These are phyloP conservation scores for Oscheius sp. DNA, from an alignment of 1,140 invertebrate species.

Conservation along the genomic window DNA sequence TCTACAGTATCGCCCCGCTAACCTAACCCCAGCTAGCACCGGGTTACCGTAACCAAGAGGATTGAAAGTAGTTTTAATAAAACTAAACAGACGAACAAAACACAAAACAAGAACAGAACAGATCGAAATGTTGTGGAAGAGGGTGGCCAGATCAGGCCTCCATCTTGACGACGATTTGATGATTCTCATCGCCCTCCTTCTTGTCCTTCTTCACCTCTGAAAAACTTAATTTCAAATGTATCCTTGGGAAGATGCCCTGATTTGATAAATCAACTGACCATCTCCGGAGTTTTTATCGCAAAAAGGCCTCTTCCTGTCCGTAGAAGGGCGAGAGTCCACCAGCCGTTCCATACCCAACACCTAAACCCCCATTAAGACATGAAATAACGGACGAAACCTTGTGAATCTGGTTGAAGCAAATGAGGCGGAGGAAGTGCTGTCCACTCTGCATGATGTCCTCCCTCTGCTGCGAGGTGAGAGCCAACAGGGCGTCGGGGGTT, in stretches of 20 bases:
- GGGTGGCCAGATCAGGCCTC: too few species aligned
- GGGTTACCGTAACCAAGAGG: slow-evolving; percentile 5
- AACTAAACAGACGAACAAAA: too few species aligned
- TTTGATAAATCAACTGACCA: not conserved
- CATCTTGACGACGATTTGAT: too few species aligned
- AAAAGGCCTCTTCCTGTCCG: slow-evolving; percentile 1
- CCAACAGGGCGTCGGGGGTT: not conserved
- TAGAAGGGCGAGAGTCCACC: not conserved
- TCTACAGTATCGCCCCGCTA: slow-evolving; percentile 50
- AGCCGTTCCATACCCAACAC: slow-evolving; percentile 22
- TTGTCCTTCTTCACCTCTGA: slow-evolving; percentile 14
- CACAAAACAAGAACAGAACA: too few species aligned
- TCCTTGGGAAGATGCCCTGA: not conserved
- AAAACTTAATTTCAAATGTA: not conserved
- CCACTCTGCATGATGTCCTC: not conserved
- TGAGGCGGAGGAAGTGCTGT: not conserved
- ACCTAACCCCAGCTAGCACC: not conserved
- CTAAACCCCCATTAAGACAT: not conserved
- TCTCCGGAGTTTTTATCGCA: not conserved
- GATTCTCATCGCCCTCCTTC: slow-evolving; percentile 1
- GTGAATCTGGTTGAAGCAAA: slow-evolving; percentile 24
- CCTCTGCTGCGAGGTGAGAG: slow-evolving; percentile 5
- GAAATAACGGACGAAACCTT: slow-evolving; percentile 1
- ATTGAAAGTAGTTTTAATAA: too few species aligned
- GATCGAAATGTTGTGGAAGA: too few species aligned